Base-by-base conservation (phyloP, 2,797 vertebrate genomes). In the Semaprochilodus insignis region DNA sequence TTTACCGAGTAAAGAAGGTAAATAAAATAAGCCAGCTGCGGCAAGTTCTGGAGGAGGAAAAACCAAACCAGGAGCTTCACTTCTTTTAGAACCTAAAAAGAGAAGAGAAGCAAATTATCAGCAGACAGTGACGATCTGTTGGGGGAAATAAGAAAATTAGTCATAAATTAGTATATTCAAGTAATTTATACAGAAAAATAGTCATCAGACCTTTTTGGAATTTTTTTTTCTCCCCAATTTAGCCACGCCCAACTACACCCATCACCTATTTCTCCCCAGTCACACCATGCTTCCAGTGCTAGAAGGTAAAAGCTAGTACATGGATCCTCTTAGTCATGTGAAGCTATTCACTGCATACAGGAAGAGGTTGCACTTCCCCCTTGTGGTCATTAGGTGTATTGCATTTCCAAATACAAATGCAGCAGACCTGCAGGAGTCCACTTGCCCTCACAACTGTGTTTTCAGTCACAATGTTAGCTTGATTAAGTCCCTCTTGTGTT, bases 1-100 rank as follows among this genome's bases (percentile, higher is more conserved):
- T 91, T 93, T 90, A 95, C 96, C 88, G 72, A 92, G 84, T 95
- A 96, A 23, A 96, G 88, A 63, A 97, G 90, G 83, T 96, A 97
- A 80, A 92, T 73, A 75, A 96, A 94, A 89, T 95, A 95, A 83
- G 91, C 95, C 10, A 95, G 84, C 88, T 96, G 92, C 3, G 94
- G 95, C 78, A 97, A 34, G 0, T 95, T 97, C 91, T 89, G 92
- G 0, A 86, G 23, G 87, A 93, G 83, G 81, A 97, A 96, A 77
- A 95, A 23, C 95, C 95, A 95, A 72, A 96, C 95, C 44, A 96
- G 89, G 65, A 78, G 79, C 57, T 93, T 95, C 82, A 89, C 70
- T 89, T 95, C 95, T 81, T 96, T 96, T 74, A 96, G 85, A 84
- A 96, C 96, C 96, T 97, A 88, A 25, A 87, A 83, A 72, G 6